Conservation (phyloP, 2,113 vertebrate genomes). For the Macquaria australasica region DNA sequence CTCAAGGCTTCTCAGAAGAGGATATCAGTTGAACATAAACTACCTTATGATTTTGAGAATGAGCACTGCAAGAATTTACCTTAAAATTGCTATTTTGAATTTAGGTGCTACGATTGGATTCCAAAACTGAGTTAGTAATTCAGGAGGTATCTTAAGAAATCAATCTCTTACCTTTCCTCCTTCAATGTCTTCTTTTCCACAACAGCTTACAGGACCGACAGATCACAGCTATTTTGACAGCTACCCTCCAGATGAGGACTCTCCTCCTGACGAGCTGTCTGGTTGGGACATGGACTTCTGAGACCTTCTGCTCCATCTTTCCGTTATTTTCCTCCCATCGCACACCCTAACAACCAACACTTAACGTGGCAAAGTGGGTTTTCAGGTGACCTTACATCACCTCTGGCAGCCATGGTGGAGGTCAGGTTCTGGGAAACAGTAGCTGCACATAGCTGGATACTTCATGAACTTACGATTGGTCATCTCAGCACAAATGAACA, state of each 20-base stretch:
- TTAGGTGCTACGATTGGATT: background rate
- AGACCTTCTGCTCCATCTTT: constrained; percentile 41
- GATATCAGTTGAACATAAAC: background rate
- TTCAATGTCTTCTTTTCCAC: background rate
- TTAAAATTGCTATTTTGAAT: background rate
- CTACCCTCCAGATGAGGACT: constrained; percentile 91
- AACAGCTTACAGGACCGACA: constrained; percentile 88
- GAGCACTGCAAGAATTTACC: background rate
- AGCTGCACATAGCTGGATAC: background rate
- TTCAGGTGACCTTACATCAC: background rate
- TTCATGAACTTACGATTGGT: background rate
- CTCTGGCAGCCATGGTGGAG: constrained; percentile 5
- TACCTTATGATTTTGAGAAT: background rate
- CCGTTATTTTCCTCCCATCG: background rate
- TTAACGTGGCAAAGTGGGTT: background rate
- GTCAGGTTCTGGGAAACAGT: background rate
- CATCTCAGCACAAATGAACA: background rate
- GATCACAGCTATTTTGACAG: constrained; percentile 95
- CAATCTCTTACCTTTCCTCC: background rate
- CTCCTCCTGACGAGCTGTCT: constrained; percentile 92
- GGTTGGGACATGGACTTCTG: constrained; percentile 97
- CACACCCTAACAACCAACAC: background rate
- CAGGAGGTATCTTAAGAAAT: background rate
- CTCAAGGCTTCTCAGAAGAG: background rate
- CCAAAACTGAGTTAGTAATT: background rate